phyloP scores from a whole-genome alignment of 1,140 invertebrate genomes.

The Centruroides sculpturatus region DNA sequence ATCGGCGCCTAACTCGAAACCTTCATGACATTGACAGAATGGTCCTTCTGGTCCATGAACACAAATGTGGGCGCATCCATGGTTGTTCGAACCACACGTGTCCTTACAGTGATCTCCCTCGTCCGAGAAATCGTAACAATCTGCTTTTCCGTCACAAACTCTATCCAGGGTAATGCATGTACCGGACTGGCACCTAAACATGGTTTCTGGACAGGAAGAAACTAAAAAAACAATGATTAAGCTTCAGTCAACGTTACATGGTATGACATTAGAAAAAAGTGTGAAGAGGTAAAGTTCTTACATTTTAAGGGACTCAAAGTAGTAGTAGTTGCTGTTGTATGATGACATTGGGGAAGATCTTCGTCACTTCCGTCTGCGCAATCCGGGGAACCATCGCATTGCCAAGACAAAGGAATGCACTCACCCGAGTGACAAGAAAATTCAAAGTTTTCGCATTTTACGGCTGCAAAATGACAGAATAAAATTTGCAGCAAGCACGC shows the following conservation, averaged over 20 bases:
- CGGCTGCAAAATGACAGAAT: neutral
- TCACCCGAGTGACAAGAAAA: conserved; percentile 6
- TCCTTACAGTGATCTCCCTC: conserved; percentile 4
- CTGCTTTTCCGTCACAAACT: conserved; percentile 16
- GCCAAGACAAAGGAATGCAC: conserved; percentile 27
- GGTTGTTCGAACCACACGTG: conserved; percentile 76
- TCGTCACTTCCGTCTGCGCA: conserved; percentile 37
- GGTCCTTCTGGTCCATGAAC: conserved; percentile 66
- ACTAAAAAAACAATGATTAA: neutral
- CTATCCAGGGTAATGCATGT: conserved; percentile 39
- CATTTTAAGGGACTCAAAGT: conserved; percentile 71
- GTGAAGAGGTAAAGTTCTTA: conserved; percentile 39
- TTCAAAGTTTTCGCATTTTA: neutral
- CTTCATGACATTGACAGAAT: conserved; percentile 46
- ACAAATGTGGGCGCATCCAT: conserved; percentile 87
- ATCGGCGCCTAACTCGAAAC: conserved; percentile 48
- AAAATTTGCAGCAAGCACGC: too few species aligned
- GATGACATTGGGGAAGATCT: conserved; percentile 26
- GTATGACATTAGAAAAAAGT: too few species aligned
- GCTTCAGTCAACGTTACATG: too few species aligned
- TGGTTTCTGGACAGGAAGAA: conserved; percentile 5
- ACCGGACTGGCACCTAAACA: conserved; percentile 47
- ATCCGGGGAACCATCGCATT: conserved; percentile 34
- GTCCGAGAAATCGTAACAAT: conserved; percentile 17
- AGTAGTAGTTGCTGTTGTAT: conserved; percentile 47